phyloP scores from a whole-genome alignment of 2,888 invertebrate genomes.

The Congeria kusceri region DNA sequence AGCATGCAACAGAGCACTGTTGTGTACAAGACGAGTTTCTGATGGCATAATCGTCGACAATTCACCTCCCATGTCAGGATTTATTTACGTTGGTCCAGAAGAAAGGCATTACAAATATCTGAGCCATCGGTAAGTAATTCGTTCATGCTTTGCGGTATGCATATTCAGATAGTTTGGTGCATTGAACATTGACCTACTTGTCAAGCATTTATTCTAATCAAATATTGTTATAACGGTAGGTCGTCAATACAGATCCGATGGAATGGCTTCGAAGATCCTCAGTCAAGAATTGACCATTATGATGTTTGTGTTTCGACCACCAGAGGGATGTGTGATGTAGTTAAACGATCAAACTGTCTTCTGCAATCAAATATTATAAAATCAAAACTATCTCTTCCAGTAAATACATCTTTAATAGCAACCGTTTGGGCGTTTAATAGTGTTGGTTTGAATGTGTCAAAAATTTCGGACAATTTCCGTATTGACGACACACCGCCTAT shows the following conservation, averaged over 20 bases:
- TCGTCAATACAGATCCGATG: conserved; percentile 31
- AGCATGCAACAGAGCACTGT: conserved; percentile 67
- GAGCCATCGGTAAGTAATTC: conserved; percentile 33
- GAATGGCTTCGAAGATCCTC: conserved; percentile 44
- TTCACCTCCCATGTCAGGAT: conserved; percentile 66
- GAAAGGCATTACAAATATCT: conserved; percentile 44
- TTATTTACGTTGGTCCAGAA: conserved; percentile 50
- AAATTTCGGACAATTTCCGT: conserved; percentile 20
- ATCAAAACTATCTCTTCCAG: conserved; percentile 40
- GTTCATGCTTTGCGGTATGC: no score
- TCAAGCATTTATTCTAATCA: background rate
- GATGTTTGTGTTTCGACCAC: conserved; percentile 24
- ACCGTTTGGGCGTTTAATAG: conserved; percentile 30
- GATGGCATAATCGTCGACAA: conserved; percentile 67
- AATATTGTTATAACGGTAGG: conserved; percentile 16
- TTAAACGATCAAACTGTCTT: conserved; percentile 21
- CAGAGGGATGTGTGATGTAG: conserved; percentile 33
- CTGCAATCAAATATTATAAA: conserved; percentile 28
- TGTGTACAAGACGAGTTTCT: conserved; percentile 61
- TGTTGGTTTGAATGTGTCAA: conserved; percentile 13
- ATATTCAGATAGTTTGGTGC: no score
- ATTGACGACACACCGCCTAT: conserved; percentile 29
- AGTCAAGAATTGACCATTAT: conserved; percentile 36
- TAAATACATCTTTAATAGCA: conserved; percentile 22
- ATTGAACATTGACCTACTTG: background rate